These are phyloP conservation scores for Galaxea fascicularis DNA, from an alignment of 92 coral and sea anemone genomes.

Conservation along the genomic window DNA sequence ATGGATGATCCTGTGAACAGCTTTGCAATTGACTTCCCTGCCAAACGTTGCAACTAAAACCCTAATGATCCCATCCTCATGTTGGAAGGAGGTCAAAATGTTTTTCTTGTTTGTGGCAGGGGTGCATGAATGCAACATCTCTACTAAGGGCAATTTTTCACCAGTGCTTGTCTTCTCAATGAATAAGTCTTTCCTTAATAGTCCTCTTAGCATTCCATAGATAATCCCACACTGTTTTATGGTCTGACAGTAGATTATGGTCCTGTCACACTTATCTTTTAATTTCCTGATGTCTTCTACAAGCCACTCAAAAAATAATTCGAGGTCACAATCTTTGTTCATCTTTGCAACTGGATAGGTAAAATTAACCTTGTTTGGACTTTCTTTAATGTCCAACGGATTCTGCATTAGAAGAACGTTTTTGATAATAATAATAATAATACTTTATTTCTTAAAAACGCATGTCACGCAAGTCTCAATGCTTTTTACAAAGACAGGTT, in stretches of 20 bases:
- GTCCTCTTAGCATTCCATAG: constrained; percentile 29
- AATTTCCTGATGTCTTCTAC: constrained; percentile 23
- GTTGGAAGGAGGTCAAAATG: constrained; percentile 46
- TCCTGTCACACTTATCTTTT: constrained; percentile 39
- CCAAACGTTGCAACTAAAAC: constrained; percentile 57
- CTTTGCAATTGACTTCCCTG: constrained; percentile 62
- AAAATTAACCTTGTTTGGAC: constrained; percentile 56
- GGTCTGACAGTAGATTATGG: constrained; percentile 42
- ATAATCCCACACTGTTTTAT: constrained; percentile 22
- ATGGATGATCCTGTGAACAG: constrained; percentile 49
- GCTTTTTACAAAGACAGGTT: too few relatives aligned
- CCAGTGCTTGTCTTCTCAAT: too few relatives aligned
- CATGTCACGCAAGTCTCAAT: too few relatives aligned
- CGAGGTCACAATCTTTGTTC: constrained; percentile 36
- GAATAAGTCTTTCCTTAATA: constrained; percentile 22
- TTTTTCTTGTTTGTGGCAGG: constrained; percentile 53
- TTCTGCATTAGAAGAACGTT: constrained; percentile 39
- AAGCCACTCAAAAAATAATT: constrained; percentile 29
- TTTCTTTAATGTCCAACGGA: constrained; percentile 44
- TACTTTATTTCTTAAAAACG: too few relatives aligned
- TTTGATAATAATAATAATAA: too few relatives aligned
- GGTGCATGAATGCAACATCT: constrained; percentile 70
- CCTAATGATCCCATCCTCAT: constrained; percentile 44
- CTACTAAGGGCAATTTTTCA: too few relatives aligned
- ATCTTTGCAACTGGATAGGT: constrained; percentile 33